phyloP scores from a whole-genome alignment of 2,797 vertebrate genomes.

The Oreochromis grahami region DNA sequence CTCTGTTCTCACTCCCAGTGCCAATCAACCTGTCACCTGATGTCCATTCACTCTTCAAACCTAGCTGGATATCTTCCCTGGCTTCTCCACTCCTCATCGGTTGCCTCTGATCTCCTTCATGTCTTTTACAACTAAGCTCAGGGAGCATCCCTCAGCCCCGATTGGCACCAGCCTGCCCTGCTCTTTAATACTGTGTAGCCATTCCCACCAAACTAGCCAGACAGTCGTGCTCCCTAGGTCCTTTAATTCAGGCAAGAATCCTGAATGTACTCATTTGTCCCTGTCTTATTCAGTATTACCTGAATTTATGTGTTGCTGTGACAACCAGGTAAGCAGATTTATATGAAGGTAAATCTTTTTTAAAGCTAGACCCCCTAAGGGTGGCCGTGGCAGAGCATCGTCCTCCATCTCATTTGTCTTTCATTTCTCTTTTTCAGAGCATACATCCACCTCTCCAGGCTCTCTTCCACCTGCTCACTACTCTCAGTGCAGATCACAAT shows the following conservation, averaged over 20 bases:
- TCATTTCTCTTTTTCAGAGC: not conserved
- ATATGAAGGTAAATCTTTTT: not conserved
- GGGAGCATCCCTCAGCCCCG: not conserved
- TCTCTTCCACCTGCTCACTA: not conserved
- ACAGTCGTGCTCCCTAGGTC: fast-evolving
- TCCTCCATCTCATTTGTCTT: fast-evolving
- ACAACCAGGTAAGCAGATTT: not conserved
- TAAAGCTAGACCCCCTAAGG: not conserved
- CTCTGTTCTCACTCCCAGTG: not conserved
- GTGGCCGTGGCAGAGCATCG: not conserved
- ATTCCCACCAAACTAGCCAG: not conserved
- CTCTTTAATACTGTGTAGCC: not conserved
- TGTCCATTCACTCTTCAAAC: not conserved
- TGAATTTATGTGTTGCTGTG: not conserved
- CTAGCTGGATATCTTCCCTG: not conserved
- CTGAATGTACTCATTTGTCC: not conserved
- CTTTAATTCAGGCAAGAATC: not conserved
- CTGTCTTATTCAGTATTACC: not conserved
- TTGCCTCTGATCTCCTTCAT: not conserved
- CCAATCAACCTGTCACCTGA: not conserved
- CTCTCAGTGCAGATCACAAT: not conserved
- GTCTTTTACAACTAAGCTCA: not conserved
- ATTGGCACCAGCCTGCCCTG: fast-evolving
- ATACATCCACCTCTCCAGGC: not conserved
- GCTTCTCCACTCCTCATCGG: not conserved